phyloP scores from a whole-genome alignment of 2,797 vertebrate species.

The Cirrhinus mrigala region DNA sequence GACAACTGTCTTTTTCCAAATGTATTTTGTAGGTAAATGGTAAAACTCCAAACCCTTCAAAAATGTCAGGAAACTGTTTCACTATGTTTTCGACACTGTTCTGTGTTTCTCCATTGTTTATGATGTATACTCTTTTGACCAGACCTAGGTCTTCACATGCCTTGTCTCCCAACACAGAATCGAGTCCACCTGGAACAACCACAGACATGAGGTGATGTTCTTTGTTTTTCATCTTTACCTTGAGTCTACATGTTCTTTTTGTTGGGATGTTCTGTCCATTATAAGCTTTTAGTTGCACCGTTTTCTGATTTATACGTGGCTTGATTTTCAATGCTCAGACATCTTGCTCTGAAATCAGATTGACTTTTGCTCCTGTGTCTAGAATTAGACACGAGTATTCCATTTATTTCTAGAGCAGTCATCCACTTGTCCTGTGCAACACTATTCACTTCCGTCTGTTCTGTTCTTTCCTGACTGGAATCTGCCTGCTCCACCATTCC shows the following conservation, averaged over 20 bases:
- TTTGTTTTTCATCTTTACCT: constrained; percentile 29
- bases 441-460: constrained; percentile 31
- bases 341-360: too few relatives aligned
- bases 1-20: too few relatives aligned
- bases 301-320: not conserved
- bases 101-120: too few relatives aligned
- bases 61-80: too few relatives aligned
- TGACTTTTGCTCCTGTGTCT: too few relatives aligned
- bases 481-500: constrained; percentile 22
- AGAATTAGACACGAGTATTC: not conserved
- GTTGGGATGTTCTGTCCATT: not conserved
- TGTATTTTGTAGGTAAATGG: too few relatives aligned
- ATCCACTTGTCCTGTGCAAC: constrained; percentile 43
- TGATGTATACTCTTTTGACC: too few relatives aligned
- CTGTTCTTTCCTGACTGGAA: not conserved
- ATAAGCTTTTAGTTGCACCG: constrained; percentile 1
- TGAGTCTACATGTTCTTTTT: constrained; percentile 17
- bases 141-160: too few relatives aligned
- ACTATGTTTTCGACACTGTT: too few relatives aligned
- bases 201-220: constrained; percentile 31
- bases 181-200: constrained; percentile 14
- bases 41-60: too few relatives aligned
- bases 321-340: too few relatives aligned
- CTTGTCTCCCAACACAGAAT: too few relatives aligned
- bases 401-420: constrained; percentile 28